Percentiles rank a stretch among this genome's conserved stretches.
These are phyloP conservation scores for Hartigia nigra DNA, from an alignment of 2,888 invertebrate species.

Conservation along the genomic window DNA sequence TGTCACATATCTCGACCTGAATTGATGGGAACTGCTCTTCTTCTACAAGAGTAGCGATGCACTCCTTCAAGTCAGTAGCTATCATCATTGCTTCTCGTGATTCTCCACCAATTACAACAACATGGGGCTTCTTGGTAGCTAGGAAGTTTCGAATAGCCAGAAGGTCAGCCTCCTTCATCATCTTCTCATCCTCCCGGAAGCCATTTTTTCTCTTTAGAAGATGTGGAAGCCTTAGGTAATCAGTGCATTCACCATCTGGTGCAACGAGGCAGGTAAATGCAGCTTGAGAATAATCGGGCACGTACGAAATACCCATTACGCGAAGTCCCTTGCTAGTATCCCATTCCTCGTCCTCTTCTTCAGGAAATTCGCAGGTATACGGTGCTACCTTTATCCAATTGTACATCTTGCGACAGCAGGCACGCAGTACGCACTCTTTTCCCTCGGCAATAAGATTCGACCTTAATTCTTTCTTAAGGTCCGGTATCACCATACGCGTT, in stretches of 20 bases:
- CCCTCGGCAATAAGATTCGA: conserved; percentile 85
- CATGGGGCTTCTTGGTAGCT: conserved; percentile 90
- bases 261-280: conserved; percentile 90
- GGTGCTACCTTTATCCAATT: conserved; percentile 94
- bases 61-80: conserved; percentile 80
- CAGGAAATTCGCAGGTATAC: conserved; percentile 77
- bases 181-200: conserved; percentile 75
- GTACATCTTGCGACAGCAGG: conserved; percentile 87
- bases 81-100: conserved; percentile 88
- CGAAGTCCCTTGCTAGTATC: conserved; percentile 85
- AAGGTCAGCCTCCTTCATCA: conserved; percentile 76
- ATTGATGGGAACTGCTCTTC: conserved; percentile 90
- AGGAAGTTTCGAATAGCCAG: conserved; percentile 84
- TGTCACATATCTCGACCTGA: conserved; percentile 92
- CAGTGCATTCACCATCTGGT: conserved; percentile 91
- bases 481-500: conserved; percentile 88
- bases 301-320: conserved; percentile 89
- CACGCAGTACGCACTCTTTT: conserved; percentile 84
- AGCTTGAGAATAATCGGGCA: conserved; percentile 84
- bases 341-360: conserved; percentile 94
- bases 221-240: conserved; percentile 89
- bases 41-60: conserved; percentile 79
- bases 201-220: conserved; percentile 85
- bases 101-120: conserved; percentile 91
- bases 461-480: conserved; percentile 87